These are phyloP conservation scores for Aegotheles bennettii DNA, from an alignment of 2,113 vertebrate species.

Conservation along the genomic window DNA sequence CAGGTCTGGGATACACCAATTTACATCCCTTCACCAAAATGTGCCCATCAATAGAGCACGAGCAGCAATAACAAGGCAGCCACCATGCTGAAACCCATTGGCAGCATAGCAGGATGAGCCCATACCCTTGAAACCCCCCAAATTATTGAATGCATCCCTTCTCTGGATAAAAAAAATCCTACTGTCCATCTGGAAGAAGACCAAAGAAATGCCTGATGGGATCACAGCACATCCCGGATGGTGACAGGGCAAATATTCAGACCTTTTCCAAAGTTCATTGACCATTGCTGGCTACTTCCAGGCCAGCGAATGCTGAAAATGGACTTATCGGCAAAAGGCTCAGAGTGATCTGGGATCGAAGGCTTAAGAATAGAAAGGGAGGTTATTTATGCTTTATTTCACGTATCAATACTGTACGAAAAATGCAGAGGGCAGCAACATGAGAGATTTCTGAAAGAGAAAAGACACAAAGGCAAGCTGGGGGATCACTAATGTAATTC, in stretches of 20 bases:
- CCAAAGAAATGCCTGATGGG: not conserved
- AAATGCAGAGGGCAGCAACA: constrained; percentile 48
- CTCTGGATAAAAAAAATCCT: not conserved
- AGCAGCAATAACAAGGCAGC: not conserved
- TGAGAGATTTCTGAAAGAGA: constrained; percentile 42
- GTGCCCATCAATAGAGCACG: not conserved
- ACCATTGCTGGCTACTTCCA: not conserved
- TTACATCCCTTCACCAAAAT: not conserved
- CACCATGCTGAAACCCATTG: accelerated
- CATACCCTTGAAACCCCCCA: not conserved
- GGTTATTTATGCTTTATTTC: constrained; percentile 54
- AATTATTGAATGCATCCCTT: not conserved
- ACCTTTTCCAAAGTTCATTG: not conserved
- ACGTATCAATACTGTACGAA: constrained; percentile 24
- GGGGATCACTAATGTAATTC: not conserved
- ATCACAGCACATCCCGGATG: not conserved
- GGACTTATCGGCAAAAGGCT: constrained; percentile 9
- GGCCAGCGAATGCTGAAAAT: not conserved
- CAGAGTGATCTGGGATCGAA: not conserved
- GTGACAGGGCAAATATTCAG: constrained; percentile 18
- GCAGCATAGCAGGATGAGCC: accelerated
- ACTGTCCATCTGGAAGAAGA: not conserved
- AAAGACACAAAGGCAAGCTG: constrained; percentile 37
- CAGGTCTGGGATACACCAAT: not conserved
- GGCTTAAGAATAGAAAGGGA: constrained; percentile 53